Evolutionary conservation across 2,888 invertebrate species (phyloP), one percentile per base, ranked within the genome.

Genomic region (Eumacrocentrus americanus): DNA sequence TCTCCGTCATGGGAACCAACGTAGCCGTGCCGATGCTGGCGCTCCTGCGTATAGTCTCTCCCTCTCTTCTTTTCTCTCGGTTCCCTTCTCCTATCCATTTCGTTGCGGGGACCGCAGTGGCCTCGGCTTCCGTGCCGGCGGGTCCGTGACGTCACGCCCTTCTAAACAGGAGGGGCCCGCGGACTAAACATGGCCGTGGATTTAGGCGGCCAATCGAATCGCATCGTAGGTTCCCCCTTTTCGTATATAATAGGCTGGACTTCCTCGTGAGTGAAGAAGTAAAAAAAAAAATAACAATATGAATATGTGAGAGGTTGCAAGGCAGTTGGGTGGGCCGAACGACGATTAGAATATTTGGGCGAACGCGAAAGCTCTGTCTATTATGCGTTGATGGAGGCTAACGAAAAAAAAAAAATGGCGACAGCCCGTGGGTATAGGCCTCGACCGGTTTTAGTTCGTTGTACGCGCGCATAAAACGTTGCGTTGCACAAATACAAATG

Each of bases 161-260:
- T 79, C 79, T 80, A 79, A 79, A 79, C 79, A 80, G 79, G 79
- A 79, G 79, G 79, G 79, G 79, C 77, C 78, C 76, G 67, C 60
- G 69, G 70, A 68, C 77, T 78, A 78, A 80, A 75, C 77, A 79
- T 79, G 79, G 79, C 77, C 72, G 77, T 75, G 74, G 74, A 77
- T 79, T 80, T 80, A 78, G 79, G 78, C 75, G 65, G 66, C 79
- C 79, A 80, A 80, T 80, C 23, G 57, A 53, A 58, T 62, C 34
- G 53, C 62, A 58, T 46, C 57, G 53, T 48, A n/a, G n/a, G 60
- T 61, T 60, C 50, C 63, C 64, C 65, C 67, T 59, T 60, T 63
- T 55, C 60, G 20, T 16, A 50, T 20, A 4, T 35, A 11, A 7
- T 16, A 40, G 23, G n/a, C 14, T 25, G 3, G 22, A 22, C 23